Evolutionary conservation across 1,140 invertebrate genomes (phyloP).

Genomic region (Telenomus remus): DNA sequence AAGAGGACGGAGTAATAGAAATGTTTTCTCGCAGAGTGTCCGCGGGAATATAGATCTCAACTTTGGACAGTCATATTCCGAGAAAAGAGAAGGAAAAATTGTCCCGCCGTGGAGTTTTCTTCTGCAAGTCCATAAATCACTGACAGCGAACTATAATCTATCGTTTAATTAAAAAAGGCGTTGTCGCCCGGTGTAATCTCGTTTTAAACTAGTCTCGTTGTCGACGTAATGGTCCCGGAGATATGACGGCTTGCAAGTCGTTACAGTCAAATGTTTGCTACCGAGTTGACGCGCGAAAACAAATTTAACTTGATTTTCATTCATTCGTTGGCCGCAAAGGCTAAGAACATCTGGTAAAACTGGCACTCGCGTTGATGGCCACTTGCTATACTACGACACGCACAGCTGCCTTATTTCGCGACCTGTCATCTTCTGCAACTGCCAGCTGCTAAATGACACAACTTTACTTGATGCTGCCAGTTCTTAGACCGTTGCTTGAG

Average conservation of each 20-base stretch:
- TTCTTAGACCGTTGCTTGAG: slow-evolving; percentile 37
- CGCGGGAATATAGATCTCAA: slow-evolving; percentile 27
- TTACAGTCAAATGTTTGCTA: slow-evolving; percentile 46
- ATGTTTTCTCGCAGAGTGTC: slow-evolving; percentile 27
- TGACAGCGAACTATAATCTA: background rate
- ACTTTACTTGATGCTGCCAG: slow-evolving; percentile 32
- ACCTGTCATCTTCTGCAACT: slow-evolving; percentile 53
- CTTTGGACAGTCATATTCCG: slow-evolving; percentile 28
- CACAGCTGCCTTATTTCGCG: slow-evolving; percentile 58
- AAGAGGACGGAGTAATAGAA: slow-evolving; percentile 55
- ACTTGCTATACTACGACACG: slow-evolving; percentile 40
- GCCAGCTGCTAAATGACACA: slow-evolving; percentile 57
- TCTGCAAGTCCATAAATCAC: slow-evolving; percentile 17
- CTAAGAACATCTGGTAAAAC: slow-evolving; percentile 40
- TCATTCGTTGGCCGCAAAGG: slow-evolving; percentile 43
- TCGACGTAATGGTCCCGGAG: background rate
- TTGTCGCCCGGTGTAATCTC: background rate
- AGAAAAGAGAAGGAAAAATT: slow-evolving; percentile 11
- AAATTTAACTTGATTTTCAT: slow-evolving; percentile 58
- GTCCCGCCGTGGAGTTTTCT: background rate
- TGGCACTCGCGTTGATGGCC: slow-evolving; percentile 46
- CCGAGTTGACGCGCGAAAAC: slow-evolving; percentile 38
- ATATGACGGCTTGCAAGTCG: slow-evolving; percentile 17
- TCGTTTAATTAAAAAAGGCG: slow-evolving; percentile 1
- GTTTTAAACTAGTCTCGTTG: background rate